Evolutionary conservation across 1,140 invertebrate genomes (phyloP).

Genomic region (Belonocnema kinseyi): DNA sequence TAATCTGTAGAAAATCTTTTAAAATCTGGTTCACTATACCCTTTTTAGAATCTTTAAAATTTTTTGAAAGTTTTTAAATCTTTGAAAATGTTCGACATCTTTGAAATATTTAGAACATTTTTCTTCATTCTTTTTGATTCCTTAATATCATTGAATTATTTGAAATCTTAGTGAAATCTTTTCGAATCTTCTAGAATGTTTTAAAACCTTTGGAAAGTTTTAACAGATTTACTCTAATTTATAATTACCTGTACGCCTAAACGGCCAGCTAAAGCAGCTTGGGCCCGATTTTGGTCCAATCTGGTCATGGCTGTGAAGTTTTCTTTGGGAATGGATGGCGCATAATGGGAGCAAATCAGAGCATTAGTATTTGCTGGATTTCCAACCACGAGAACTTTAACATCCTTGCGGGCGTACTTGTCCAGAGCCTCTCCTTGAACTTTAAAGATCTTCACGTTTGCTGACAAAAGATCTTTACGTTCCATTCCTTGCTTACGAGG

Average conservation of each 20-base stretch:
- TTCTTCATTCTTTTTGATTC: no score
- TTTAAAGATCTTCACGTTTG: constrained; percentile 99
- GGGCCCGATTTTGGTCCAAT: constrained; percentile 97
- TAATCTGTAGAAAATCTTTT: no score
- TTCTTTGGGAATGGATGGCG: constrained; percentile 96
- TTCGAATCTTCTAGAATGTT: no score
- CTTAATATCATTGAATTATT: no score
- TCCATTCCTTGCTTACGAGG: constrained; percentile 99
- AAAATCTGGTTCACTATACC: no score
- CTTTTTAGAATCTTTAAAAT: no score
- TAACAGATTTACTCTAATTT: background rate
- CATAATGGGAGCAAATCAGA: constrained; percentile 96
- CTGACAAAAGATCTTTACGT: constrained; percentile 94
- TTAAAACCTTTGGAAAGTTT: no score
- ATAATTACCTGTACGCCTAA: constrained; percentile 74
- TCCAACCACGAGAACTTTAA: constrained; percentile 98
- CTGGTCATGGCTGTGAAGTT: constrained; percentile 99
- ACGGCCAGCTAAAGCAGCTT: constrained; percentile 86
- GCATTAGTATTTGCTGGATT: constrained; percentile 99
- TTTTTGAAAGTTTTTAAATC: no score
- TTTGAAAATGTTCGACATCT: no score
- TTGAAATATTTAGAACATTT: no score
- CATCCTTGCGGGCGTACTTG: constrained; percentile 94
- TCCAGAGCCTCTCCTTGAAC: constrained; percentile 95
- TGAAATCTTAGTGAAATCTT: no score